Evolutionary conservation across 2,888 invertebrate genomes (phyloP), one percentile per base, ranked within the genome.

Genomic region (Junonia oenone): DNA sequence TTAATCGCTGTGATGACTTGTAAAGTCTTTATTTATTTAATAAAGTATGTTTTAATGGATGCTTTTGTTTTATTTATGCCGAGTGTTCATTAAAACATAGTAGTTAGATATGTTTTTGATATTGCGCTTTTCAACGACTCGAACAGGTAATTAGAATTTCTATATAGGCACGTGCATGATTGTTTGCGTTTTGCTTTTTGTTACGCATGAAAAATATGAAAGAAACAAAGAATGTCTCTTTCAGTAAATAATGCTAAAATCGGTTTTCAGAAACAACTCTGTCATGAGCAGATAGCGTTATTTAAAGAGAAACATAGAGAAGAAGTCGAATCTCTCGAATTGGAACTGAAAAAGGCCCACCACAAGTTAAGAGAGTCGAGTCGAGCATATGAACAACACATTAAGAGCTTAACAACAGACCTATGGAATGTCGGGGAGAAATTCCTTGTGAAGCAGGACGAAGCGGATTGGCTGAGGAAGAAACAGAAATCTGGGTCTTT

Each of bases 401-500:
- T 84, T 19, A 71, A 76, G 14, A 68, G 82, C 65, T 68, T 93
- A 49, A 92, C 91, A 6, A 83, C 90, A 0, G 92, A 93, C 66
- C 76, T 92, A 56, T 93, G 93, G 93, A 86, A 79, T 33, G 90
- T 93, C 0, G 92, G 92, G 0, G 93, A 93, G 72, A 92, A 92
- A 71, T 88, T 92, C 58, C 73, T 93, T 0, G 81, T 88, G 61
- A 89, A 92, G 69, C 91, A 90, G 47, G 91, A 92, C 56, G 91
- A 92, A 62, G 91, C 92, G 0, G 89, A 92, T 53, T 90, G 87
- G 75, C 71, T 91, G 49, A 66, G 84, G 15, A 79, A 83, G 62
- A 78, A 84, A 17, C 83, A 83, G 51, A 71, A 68, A 9, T 80
- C 82, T 1, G 83, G 82, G 0, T 90, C 89, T 2, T 75, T 90